phyloP scores from a whole-genome alignment of 2,888 invertebrate genomes.

The Torymus texanus region DNA sequence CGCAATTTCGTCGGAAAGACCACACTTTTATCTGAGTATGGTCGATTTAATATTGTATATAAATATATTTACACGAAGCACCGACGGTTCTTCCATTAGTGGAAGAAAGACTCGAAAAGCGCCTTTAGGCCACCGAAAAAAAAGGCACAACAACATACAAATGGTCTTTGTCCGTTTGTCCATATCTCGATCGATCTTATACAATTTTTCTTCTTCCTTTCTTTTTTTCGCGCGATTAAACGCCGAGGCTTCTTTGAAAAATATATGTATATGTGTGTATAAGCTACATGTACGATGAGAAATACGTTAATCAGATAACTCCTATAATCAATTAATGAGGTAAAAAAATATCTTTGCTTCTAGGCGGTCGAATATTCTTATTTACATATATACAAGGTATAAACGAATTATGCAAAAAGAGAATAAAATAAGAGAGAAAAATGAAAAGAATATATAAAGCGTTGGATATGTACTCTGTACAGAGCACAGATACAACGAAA shows the following conservation, averaged over 20 bases:
- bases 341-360: constrained; percentile 56
- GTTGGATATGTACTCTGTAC: background rate
- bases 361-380: constrained; percentile 50
- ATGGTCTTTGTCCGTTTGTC: too few relatives aligned
- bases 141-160: too few relatives aligned
- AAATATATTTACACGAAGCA: too few relatives aligned
- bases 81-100: too few relatives aligned
- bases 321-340: constrained; percentile 48
- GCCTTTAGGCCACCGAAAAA: background rate
- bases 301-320: constrained; percentile 33
- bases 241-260: too few relatives aligned
- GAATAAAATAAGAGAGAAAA: constrained; percentile 9
- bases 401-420: constrained; percentile 50
- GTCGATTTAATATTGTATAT: background rate
- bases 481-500: too few relatives aligned
- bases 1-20: background rate
- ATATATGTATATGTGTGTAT: background rate
- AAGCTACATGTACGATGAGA: constrained; percentile 7
- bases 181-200: too few relatives aligned
- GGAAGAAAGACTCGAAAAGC: background rate
- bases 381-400: constrained; percentile 59
- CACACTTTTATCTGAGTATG: background rate
- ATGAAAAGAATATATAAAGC: constrained; percentile 5
- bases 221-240: too few relatives aligned
- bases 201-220: too few relatives aligned